Base-by-base conservation (phyloP, 2,888 invertebrate genomes). In the Cyclophora punctaria region DNA sequence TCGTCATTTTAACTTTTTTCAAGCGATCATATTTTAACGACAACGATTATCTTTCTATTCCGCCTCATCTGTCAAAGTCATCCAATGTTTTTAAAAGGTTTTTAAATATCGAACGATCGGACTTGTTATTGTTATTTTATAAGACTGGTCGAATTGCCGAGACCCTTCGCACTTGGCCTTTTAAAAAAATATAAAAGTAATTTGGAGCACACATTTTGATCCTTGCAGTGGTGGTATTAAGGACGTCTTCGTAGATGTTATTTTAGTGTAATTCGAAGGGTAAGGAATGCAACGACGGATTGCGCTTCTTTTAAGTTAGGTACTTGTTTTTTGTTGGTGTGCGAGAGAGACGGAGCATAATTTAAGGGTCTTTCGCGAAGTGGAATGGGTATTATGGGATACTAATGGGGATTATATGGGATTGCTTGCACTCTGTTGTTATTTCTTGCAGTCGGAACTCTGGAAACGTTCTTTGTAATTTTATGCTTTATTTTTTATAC, bases 71-170 rank as follows among this genome's bases (percentile, higher is more conserved):
- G 82, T 84, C 83, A 86, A 82, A 82, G 75, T 67, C 65, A 73
- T 70, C 81, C 80, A 78, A 78, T 79, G 79, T 82, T 80, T 79
- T 74, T 74, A 78, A 83, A 83, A 78, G 77, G 77, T 75, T 75
- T 75, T 70, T 73, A 75, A 63, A 71, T 63, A 69, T 70, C 71
- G 70, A 66, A 73, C 76, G 70, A 71, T 64, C 75, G 71, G 73
- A 75, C 71, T 78, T 76, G 76, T 83, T 83, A 85, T 85, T 86
- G 83, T 84, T 86, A 85, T 85, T 85, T 83, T 83, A 84, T 82
- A 75, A 80, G 71, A 70, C 78, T 75, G 80, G 66, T 72, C 74
- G 81, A 80, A 85, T 82, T 61, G 61, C 56, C 53, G 52, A 49
- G 61, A 59, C 61, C 60, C 60, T 57, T 60, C 56, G 60, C 60